Evolutionary conservation across 2,888 invertebrate genomes (phyloP).

Genomic region (Scaptomyza tumidula): DNA sequence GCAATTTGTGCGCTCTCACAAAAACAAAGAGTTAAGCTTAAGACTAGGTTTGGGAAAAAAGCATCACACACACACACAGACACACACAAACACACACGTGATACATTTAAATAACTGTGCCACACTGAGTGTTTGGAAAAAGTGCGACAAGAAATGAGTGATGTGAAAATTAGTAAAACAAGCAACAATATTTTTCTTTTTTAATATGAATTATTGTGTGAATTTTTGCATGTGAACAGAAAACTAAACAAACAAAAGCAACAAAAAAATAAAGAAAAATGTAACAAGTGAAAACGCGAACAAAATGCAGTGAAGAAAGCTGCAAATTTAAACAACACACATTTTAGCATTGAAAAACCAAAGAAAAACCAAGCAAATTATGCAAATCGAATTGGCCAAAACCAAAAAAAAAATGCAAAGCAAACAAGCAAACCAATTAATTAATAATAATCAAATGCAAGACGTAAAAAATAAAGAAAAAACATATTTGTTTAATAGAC

Average conservation of each 20-base stretch:
- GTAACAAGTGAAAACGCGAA: constrained; percentile 48
- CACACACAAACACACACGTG: constrained; percentile 19
- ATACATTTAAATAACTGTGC: constrained; percentile 60
- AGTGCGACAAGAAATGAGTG: constrained; percentile 44
- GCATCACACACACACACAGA: constrained; percentile 22
- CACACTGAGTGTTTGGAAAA: constrained; percentile 51
- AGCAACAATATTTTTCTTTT: constrained; percentile 57
- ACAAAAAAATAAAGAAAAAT: constrained; percentile 22
- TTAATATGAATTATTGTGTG: constrained; percentile 69
- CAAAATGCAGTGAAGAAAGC: constrained; percentile 43
- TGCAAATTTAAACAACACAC: constrained; percentile 19
- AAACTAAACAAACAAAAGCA: constrained; percentile 34
- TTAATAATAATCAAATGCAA: constrained; percentile 20
- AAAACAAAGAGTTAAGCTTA: constrained; percentile 20
- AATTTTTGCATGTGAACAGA: constrained; percentile 78
- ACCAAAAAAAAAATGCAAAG: too few species aligned
- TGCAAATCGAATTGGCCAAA: constrained; percentile 31
- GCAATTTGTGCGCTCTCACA: constrained; percentile 21
- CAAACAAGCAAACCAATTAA: constrained; percentile 17
- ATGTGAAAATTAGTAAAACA: constrained; percentile 64
- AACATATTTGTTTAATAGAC: constrained; percentile 23
- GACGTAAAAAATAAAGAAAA: constrained; percentile 21
- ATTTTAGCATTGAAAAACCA: constrained; percentile 24
- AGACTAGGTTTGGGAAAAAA: constrained; percentile 20
- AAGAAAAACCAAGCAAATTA: constrained; percentile 30